Evolutionary conservation across 2,888 invertebrate genomes (phyloP), one percentile per base, ranked within the genome.

Genomic region (Saturnia japonica): DNA sequence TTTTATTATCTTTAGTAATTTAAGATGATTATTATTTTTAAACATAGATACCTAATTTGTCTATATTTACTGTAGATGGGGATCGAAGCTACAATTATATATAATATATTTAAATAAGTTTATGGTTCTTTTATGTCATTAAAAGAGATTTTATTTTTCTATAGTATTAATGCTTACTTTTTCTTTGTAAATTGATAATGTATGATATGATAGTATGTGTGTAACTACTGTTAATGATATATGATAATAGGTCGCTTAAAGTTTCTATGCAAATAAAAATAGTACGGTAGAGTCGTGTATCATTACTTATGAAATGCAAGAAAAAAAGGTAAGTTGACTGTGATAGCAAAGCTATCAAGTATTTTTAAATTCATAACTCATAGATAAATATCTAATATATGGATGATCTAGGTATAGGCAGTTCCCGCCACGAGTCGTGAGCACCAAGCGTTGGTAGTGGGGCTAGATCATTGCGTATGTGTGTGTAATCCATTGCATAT

Each of bases 251-350:
- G 82, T 85, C 81, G 91, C 91, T 91, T 90, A 87, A 88, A 87
- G 81, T 91, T 90, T 91, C 84, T 90, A 91, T 90, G 90, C 89
- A 82, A 91, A 91, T 91, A 90, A 91, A 90, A 79, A 83, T 74
- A 71, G 71, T 85, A 85, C 84, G 79, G 81, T 82, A 75, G 71
- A 80, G 77, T 73, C 72, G 85, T 81, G 81, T 86, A 80, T 85
- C 81, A 83, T 85, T 86, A 74, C 73, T 75, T 73, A 72, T 74
- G 76, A 78, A 75, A 77, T 54, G 47, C 19, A 47, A 19, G 54
- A n/a, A 54, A 54, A 22, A 22, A 22, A 47, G 1, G 11, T 22
- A 54, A 54, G 54, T 54, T 22, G 19, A 8, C 22, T 22, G 54
- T 22, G 54, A 54, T 22, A 54, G 54, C 54, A 22, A 22, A n/a